Percentiles rank a stretch among this genome's conserved stretches.
Evolutionary conservation across 2,797 vertebrate genomes (phyloP).

Genomic region (Smutsia gigantea): DNA sequence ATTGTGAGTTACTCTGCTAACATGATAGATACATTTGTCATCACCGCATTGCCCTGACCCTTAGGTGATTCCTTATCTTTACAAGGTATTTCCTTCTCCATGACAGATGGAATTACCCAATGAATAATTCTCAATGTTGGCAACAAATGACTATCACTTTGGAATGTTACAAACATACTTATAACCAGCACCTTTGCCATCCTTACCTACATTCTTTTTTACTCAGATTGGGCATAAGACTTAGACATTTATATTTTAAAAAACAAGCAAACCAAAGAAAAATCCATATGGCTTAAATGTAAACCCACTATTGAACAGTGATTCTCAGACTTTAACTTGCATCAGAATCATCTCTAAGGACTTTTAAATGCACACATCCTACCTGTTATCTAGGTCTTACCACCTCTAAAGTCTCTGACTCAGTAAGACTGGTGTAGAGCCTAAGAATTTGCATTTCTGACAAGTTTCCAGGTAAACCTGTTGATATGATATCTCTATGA

Average conservation of each 20-base stretch:
- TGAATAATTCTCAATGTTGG: neutral
- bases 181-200: neutral
- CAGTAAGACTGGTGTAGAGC: fast-evolving
- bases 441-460: neutral
- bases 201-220: neutral
- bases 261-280: neutral
- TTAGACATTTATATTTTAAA: neutral
- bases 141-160: neutral
- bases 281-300: neutral
- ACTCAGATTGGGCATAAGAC: neutral
- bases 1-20: neutral
- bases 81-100: neutral
- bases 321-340: neutral
- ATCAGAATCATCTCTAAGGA: neutral
- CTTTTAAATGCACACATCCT: neutral
- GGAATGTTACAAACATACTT: neutral
- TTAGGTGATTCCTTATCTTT: neutral
- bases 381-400: neutral
- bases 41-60: neutral
- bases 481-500: neutral
- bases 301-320: neutral
- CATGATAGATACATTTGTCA: neutral
- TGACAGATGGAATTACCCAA: neutral
- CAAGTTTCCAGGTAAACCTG: neutral
- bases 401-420: neutral